Evolutionary conservation across 2,113 vertebrate genomes (phyloP), one percentile per base, ranked within the genome.

Genomic region (Polyodon spathula): DNA sequence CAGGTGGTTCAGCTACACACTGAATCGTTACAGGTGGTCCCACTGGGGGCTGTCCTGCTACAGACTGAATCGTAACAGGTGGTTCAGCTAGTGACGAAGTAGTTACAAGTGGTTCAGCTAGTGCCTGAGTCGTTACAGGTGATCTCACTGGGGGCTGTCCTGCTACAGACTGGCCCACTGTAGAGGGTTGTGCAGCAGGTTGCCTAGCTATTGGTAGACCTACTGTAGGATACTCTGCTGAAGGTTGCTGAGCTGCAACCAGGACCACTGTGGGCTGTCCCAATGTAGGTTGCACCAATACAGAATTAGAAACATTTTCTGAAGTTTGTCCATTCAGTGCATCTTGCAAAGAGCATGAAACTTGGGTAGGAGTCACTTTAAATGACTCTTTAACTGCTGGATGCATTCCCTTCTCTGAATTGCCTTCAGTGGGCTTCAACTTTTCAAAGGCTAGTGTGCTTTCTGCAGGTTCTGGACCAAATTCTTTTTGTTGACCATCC

Each of bases 201-300:
- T 66, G 61, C 40, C 64, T 3, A 38, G 17, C 8, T 17, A 73
- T 56, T 46, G 39, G 57, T 39, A 46, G 50, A 10, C 66, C 65
- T 2, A 66, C n/a, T n/a, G n/a, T n/a, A n/a, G n/a, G n/a, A n/a
- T n/a, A n/a, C n/a, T n/a, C n/a, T n/a, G n/a, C 15, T 4, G 63
- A 63, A 41, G 17, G 59, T 60, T 6, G 50, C 41, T 73, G 65
- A 40, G 63, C 62, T 40, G 62, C 41, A 59, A 14, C 15, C 12
- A 43, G 48, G 48, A 58, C 68, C 7, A 17, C 43, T 38, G 59
- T 58, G 3, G 44, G 14, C 14, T 48, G 3, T 14, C 46, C 27
- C 37, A 8, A 5, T 12, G 66, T 55, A 11, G 39, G 1, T 6
- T 17, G 55, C 4, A 68, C 58, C 42, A 54, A 41, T 58, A 63